These are phyloP conservation scores for Manacus vitellinus DNA, from an alignment of 2,113 vertebrate species.

Conservation along the genomic window DNA sequence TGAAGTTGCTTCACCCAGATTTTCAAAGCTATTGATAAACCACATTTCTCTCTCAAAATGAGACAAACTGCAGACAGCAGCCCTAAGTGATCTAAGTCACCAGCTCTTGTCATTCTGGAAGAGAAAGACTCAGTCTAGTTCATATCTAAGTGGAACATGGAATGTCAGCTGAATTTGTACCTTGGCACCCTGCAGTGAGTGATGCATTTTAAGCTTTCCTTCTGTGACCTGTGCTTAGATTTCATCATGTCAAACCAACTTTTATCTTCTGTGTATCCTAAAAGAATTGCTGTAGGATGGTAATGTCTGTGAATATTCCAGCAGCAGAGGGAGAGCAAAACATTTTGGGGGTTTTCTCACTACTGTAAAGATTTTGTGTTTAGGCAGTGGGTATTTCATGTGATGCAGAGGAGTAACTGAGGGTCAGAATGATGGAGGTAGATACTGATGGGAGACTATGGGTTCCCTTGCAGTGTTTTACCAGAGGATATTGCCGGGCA, in stretches of 20 bases:
- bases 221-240: not conserved
- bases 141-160: not conserved
- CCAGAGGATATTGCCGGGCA: not conserved
- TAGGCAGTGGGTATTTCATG: not conserved
- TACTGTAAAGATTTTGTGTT: not conserved
- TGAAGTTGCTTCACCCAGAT: not conserved
- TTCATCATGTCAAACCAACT: not conserved
- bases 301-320: not conserved
- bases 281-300: not conserved
- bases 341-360: not conserved
- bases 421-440: not conserved
- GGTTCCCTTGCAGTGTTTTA: not conserved
- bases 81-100: rapidly evolving
- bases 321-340: not conserved
- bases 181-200: rapidly evolving
- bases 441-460: not conserved
- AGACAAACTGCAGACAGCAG: not conserved
- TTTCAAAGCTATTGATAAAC: not conserved
- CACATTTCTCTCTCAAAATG: not conserved
- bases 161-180: not conserved
- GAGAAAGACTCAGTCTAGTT: not conserved
- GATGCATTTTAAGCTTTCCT: not conserved
- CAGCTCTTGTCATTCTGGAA: not conserved
- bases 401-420: not conserved
- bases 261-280: not conserved